Percentiles rank a stretch among this genome's conserved stretches.
Conservation (phyloP, 2,888 invertebrate species). For the Epinotia brunnichana region DNA sequence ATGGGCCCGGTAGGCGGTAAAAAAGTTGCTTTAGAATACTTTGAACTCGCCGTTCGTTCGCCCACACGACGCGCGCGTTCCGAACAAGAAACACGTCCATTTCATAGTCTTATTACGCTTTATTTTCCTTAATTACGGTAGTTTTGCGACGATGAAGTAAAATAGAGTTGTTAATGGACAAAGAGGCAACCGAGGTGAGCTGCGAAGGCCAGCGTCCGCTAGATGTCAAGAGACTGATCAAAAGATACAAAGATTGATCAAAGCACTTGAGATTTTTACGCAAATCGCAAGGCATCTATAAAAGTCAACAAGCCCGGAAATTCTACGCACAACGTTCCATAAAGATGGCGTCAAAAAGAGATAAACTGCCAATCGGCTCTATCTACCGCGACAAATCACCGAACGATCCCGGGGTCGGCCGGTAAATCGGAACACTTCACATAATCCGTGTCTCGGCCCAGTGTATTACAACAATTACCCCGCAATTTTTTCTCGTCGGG, state of each 20-base stretch:
- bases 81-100: conserved; percentile 14
- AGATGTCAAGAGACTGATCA: neutral
- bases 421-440: conserved; percentile 37
- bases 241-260: neutral
- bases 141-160: conserved; percentile 21
- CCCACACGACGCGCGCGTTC: conserved; percentile 35
- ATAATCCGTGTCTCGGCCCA: conserved; percentile 35
- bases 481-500: conserved; percentile 30
- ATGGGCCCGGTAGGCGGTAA: conserved; percentile 32
- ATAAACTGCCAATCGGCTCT: conserved; percentile 31
- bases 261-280: neutral
- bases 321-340: conserved; percentile 17
- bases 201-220: conserved; percentile 16
- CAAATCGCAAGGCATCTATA: conserved; percentile 1
- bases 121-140: conserved; percentile 14
- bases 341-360: conserved; percentile 31
- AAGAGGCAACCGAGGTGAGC: conserved; percentile 13
- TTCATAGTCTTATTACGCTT: conserved; percentile 30
- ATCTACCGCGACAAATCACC: conserved; percentile 39
- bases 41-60: conserved; percentile 41
- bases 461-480: conserved; percentile 39
- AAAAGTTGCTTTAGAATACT: conserved; percentile 38
- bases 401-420: conserved; percentile 38
- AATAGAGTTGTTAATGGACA: conserved; percentile 21
- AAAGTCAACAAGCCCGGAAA: conserved; percentile 23